phyloP scores from a whole-genome alignment of 2,888 invertebrate species.

The Minunthozetes semirufus region DNA sequence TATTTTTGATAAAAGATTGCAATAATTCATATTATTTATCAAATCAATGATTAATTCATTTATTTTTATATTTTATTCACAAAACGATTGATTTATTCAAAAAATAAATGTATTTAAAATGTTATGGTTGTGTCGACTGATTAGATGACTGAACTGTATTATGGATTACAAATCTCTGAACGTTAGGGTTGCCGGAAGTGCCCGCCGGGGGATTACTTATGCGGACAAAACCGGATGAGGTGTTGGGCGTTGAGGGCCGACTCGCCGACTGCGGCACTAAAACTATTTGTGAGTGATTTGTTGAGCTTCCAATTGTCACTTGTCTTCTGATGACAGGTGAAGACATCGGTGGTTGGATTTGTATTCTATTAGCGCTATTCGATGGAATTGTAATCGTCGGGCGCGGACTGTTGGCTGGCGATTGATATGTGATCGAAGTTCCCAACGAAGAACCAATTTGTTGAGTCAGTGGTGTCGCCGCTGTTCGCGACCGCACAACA shows the following conservation, averaged over 20 bases:
- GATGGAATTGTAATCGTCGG: not conserved
- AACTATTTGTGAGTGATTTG: slow-evolving; percentile 11
- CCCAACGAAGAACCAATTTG: slow-evolving; percentile 18
- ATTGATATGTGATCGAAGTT: slow-evolving; percentile 7
- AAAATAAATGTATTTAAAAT: not conserved
- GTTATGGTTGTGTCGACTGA: slow-evolving; percentile 13
- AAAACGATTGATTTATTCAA: not conserved
- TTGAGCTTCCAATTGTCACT: not conserved
- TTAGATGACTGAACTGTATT: not conserved
- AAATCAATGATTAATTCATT: not conserved
- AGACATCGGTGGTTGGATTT: not conserved
- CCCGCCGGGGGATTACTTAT: not conserved
- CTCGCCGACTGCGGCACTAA: not conserved
- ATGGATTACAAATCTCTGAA: slow-evolving; percentile 6
- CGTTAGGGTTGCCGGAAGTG: not conserved
- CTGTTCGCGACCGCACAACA: slow-evolving; percentile 10
- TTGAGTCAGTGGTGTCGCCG: slow-evolving; percentile 2
- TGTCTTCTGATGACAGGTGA: not conserved
- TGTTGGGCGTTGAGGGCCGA: not conserved
- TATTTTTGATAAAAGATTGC: not conserved
- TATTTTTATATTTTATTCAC: not conserved
- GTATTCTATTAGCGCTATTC: slow-evolving; percentile 6
- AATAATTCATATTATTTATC: not conserved
- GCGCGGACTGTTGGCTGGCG: not conserved
- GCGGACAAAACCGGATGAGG: not conserved